Base-by-base conservation (phyloP, 2,888 invertebrate species). In the Merodon equestris region DNA sequence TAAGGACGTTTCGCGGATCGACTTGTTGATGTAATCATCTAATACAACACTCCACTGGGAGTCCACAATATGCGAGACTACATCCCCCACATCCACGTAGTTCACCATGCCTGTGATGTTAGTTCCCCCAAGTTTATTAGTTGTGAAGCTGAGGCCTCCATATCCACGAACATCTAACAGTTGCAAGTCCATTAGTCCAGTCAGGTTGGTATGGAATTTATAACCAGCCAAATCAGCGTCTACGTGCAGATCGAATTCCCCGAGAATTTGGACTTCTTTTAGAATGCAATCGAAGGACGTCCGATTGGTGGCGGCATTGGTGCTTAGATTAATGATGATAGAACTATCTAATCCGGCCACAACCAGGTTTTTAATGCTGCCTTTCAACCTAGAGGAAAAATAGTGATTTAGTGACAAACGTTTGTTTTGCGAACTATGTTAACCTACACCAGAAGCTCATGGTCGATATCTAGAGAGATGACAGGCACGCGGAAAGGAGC, bases 51-150 rank as follows among this genome's bases (percentile, higher is more conserved):
- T 73, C 85, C 75, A 84, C 14, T 83, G 13, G 0, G 67, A 48
- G 53, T 86, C 83, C 85, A 85, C 84, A 70, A 83, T 83, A 36
- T 83, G 82, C n/a, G 82, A 61, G 7, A 60, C 38, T 0, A 83
- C 57, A 54, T 83, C 83, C 0, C 72, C 84, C 51, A 86, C 13
- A 17, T 83, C 83, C 50, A 84, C 81, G 9, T 83, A 67, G 18
- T 83, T 48, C 45, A 83, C 58, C 15, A 83, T 68, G 15, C 85
- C 81, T 1, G 75, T 64, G 1, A 86, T 38, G n/a, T 75, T 70
- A 7, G 86, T 53, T 13, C 84, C 85, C 1, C 70, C 70, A 38
- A 15, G 13, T 5, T 38, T 14, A 34, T 60, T 61, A n/a, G 38
- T 61, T 1, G 40, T 57, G 9, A 60, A n/a, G 0, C 60, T 70